phyloP scores from a whole-genome alignment of 2,797 vertebrate species.

The Carapus acus region DNA sequence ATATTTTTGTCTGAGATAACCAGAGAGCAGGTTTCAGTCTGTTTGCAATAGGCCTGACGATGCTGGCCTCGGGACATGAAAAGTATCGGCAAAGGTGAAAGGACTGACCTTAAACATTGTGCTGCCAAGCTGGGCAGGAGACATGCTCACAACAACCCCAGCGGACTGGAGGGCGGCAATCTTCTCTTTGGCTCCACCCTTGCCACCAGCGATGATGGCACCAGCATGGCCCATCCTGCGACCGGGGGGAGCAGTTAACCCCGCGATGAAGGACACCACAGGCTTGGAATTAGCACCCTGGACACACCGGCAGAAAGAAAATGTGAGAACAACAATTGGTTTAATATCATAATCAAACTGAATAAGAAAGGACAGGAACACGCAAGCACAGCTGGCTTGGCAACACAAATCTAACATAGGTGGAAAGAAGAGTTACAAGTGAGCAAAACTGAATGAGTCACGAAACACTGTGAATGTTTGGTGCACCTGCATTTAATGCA shows the following conservation, averaged over 20 bases:
- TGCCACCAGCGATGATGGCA: slow-evolving; percentile 96
- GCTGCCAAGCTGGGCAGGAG: slow-evolving; percentile 93
- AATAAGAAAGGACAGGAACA: slow-evolving; percentile 2
- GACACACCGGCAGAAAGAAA: not conserved
- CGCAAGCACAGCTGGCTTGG: slow-evolving; percentile 12
- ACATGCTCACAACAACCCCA: slow-evolving; percentile 94
- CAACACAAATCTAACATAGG: too few relatives aligned
- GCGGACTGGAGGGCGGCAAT: slow-evolving; percentile 94
- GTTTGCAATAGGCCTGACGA: too few relatives aligned
- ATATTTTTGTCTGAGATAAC: too few relatives aligned
- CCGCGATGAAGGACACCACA: slow-evolving; percentile 97
- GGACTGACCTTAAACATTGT: slow-evolving; percentile 93
- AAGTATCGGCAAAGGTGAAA: too few relatives aligned
- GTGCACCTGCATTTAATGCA: slow-evolving; percentile 56
- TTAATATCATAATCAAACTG: too few relatives aligned
- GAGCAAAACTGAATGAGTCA: slow-evolving; percentile 14
- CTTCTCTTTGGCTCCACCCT: slow-evolving; percentile 98
- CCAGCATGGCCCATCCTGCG: slow-evolving; percentile 96
- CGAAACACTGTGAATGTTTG: too few relatives aligned
- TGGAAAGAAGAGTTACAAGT: slow-evolving; percentile 17
- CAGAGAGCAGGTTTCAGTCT: too few relatives aligned
- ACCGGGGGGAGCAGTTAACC: slow-evolving; percentile 92
- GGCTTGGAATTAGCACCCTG: slow-evolving; percentile 91
- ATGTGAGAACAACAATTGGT: too few relatives aligned
- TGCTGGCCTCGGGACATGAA: too few relatives aligned